Conservation (phyloP, 2,888 invertebrate genomes). For the Tetranychus piercei region DNA sequence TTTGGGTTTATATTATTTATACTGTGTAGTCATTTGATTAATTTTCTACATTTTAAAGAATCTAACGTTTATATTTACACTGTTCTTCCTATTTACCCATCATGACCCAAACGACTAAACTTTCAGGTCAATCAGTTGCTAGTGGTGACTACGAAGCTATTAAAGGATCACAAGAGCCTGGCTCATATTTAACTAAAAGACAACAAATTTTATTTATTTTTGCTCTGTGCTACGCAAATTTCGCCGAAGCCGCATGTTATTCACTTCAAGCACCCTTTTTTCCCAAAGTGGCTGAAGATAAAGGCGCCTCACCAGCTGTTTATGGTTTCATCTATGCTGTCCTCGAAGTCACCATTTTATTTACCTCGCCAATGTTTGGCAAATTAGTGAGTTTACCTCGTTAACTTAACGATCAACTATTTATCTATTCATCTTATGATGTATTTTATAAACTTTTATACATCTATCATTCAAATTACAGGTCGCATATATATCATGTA, state of each 20-base stretch:
- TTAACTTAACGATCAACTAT: neutral
- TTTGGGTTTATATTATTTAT: too few relatives aligned
- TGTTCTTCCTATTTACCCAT: neutral
- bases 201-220: neutral
- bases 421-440: too few relatives aligned
- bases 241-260: slow-evolving; percentile 14
- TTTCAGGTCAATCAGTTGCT: neutral
- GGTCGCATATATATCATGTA: slow-evolving; percentile 35
- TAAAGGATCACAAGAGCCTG: neutral
- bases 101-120: neutral
- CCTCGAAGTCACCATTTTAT: slow-evolving; percentile 61
- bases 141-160: neutral
- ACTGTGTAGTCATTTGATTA: too few relatives aligned
- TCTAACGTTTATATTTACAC: neutral
- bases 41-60: neutral
- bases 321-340: slow-evolving; percentile 71
- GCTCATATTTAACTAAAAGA: neutral
- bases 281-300: slow-evolving; percentile 60
- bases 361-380: slow-evolving; percentile 63
- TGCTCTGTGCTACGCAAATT: neutral
- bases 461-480: neutral
- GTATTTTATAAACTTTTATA: too few relatives aligned
- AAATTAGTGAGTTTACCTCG: slow-evolving; percentile 39
- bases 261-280: slow-evolving; percentile 60
- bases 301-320: slow-evolving; percentile 41